phyloP scores from a whole-genome alignment of 2,797 vertebrate genomes.

The Aeoliscus strigatus region DNA sequence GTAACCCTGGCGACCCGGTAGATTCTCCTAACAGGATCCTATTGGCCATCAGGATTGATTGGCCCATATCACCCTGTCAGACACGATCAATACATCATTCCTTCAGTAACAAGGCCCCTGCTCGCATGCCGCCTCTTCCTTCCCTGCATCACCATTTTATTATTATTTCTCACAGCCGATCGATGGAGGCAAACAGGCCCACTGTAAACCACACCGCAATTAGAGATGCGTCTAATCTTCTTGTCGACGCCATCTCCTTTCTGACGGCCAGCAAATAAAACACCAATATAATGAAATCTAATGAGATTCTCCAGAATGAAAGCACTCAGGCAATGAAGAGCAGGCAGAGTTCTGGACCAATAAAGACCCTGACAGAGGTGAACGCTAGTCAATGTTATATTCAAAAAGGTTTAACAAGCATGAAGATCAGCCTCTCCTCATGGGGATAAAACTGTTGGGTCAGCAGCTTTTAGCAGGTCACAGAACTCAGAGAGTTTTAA shows the following conservation, averaged over 20 bases:
- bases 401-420: conserved; percentile 25
- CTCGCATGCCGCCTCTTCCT: conserved; percentile 51
- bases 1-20: conserved; percentile 76
- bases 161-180: conserved; percentile 78
- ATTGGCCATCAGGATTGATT: conserved; percentile 80
- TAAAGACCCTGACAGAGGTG: conserved; percentile 31
- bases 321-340: conserved; percentile 63
- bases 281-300: conserved; percentile 70
- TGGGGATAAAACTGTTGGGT: conserved; percentile 16
- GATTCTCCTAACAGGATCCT: conserved; percentile 79
- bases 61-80: conserved; percentile 84
- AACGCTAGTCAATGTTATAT: conserved; percentile 44
- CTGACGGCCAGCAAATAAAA: conserved; percentile 52
- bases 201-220: conserved; percentile 86
- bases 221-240: conserved; percentile 77
- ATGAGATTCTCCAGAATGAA: conserved; percentile 66
- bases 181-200: conserved; percentile 80
- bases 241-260: conserved; percentile 67
- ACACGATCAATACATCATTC: conserved; percentile 91
- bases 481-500: no score
- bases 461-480: conserved; percentile 28
- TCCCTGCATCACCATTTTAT: conserved; percentile 76
- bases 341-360: conserved; percentile 32
- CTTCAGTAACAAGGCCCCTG: conserved; percentile 82
- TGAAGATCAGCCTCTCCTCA: conserved; percentile 17